phyloP scores from a whole-genome alignment of 1,140 invertebrate genomes.

The Heterodera schachtii region DNA sequence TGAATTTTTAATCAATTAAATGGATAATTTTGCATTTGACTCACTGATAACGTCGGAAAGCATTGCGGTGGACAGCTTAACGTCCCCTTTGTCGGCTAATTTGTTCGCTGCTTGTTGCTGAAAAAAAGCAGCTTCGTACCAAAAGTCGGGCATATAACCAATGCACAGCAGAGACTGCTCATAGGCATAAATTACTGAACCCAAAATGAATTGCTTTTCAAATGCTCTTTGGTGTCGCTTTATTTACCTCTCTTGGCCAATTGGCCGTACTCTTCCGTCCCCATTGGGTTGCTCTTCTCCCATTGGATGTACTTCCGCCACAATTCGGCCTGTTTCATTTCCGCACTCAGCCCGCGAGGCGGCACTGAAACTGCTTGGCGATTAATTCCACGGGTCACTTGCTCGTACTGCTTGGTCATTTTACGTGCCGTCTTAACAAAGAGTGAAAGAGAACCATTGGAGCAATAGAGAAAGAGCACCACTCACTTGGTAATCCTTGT shows the following conservation, averaged over 20 bases:
- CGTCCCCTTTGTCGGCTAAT: conserved; percentile 85
- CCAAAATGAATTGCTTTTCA: not conserved
- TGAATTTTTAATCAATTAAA: conserved; percentile 60
- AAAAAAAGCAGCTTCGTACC: conserved; percentile 96
- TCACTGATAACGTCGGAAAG: conserved; percentile 42
- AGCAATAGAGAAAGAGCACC: not conserved
- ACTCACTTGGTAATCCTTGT: conserved; percentile 73
- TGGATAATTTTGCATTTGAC: conserved; percentile 19
- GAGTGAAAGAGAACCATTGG: not conserved
- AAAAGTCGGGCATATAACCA: conserved; percentile 95
- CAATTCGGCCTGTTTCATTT: conserved; percentile 83
- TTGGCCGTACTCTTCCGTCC: conserved; percentile 89
- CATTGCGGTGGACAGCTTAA: conserved; percentile 45
- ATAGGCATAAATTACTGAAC: conserved; percentile 91
- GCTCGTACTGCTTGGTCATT: conserved; percentile 77
- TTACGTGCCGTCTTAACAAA: conserved; percentile 75
- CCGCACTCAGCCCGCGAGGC: conserved; percentile 78
- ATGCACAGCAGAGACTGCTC: conserved; percentile 94
- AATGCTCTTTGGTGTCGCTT: not conserved
- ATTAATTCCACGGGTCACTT: conserved; percentile 88
- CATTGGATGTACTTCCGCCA: conserved; percentile 99
- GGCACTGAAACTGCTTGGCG: conserved; percentile 84
- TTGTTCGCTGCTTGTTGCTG: conserved; percentile 89
- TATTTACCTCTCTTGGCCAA: conserved; percentile 77
- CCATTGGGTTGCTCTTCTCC: conserved; percentile 92